These are phyloP conservation scores for Notodonta ziczac DNA, from an alignment of 2,888 invertebrate species.

Conservation along the genomic window DNA sequence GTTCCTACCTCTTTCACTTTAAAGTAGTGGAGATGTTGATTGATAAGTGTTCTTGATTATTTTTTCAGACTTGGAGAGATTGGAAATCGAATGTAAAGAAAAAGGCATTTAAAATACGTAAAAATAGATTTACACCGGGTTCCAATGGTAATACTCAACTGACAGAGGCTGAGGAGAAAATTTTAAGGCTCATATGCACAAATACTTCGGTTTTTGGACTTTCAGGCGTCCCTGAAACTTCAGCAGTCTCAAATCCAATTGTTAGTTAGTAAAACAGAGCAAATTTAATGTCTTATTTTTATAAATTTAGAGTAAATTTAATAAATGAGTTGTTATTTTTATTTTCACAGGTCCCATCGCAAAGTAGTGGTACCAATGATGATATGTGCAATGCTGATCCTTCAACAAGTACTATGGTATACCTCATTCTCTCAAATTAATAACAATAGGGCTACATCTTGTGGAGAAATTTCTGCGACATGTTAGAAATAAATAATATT, in stretches of 20 bases:
- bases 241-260: slow-evolving; percentile 46
- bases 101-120: slow-evolving; percentile 66
- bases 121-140: slow-evolving; percentile 61
- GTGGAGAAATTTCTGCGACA: not conserved
- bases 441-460: no score
- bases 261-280: slow-evolving; percentile 25
- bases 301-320: not conserved
- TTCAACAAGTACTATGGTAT: slow-evolving; percentile 50
- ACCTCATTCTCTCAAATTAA: not conserved
- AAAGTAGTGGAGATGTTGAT: not conserved
- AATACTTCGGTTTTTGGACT: slow-evolving; percentile 64
- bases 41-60: not conserved
- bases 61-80: slow-evolving; percentile 63
- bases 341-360: slow-evolving; percentile 39
- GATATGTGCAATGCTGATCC: slow-evolving; percentile 51
- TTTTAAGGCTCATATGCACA: slow-evolving; percentile 59
- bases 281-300: no score
- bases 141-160: slow-evolving; percentile 55
- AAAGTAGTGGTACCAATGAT: slow-evolving; percentile 43
- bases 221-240: slow-evolving; percentile 62
- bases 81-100: slow-evolving; percentile 72
- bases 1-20: no score
- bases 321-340: not conserved
- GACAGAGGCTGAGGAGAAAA: slow-evolving; percentile 65
- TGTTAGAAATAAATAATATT: not conserved